Conservation (phyloP, 2,888 invertebrate species). For the Agrotis ipsilon region DNA sequence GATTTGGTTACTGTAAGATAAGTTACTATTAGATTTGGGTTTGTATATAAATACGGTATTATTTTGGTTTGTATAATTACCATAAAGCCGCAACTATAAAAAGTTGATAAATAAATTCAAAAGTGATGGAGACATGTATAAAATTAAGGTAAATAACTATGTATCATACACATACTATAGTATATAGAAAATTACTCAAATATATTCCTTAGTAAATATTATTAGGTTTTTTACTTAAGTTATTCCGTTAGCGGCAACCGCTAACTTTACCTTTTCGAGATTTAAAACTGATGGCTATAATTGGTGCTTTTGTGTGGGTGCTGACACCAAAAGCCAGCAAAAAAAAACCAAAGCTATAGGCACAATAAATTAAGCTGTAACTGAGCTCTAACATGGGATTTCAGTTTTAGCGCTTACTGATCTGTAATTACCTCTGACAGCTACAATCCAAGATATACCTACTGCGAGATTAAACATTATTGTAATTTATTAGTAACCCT, state of each 20-base stretch:
- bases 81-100: constrained; percentile 55
- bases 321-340: too few species aligned
- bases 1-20: constrained; percentile 62
- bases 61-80: constrained; percentile 67
- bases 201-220: constrained; percentile 80
- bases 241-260: not conserved
- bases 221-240: constrained; percentile 58
- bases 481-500: too few species aligned
- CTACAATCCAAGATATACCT: too few species aligned
- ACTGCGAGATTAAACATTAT: too few species aligned
- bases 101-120: constrained; percentile 66
- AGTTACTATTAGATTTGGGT: constrained; percentile 66
- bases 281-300: too few species aligned
- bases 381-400: too few species aligned
- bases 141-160: constrained; percentile 75
- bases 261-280: too few species aligned
- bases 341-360: too few species aligned
- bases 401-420: too few species aligned
- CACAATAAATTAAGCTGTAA: too few species aligned
- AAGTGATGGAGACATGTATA: constrained; percentile 76
- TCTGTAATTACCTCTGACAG: too few species aligned
- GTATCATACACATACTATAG: constrained; percentile 82
- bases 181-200: constrained; percentile 80
- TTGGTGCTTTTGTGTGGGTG: too few species aligned
- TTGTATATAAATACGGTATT: constrained; percentile 70